Percentiles rank a stretch among this genome's conserved stretches.
Evolutionary conservation across 2,113 vertebrate species (phyloP).

Genomic region (Mesitornis unicolor): DNA sequence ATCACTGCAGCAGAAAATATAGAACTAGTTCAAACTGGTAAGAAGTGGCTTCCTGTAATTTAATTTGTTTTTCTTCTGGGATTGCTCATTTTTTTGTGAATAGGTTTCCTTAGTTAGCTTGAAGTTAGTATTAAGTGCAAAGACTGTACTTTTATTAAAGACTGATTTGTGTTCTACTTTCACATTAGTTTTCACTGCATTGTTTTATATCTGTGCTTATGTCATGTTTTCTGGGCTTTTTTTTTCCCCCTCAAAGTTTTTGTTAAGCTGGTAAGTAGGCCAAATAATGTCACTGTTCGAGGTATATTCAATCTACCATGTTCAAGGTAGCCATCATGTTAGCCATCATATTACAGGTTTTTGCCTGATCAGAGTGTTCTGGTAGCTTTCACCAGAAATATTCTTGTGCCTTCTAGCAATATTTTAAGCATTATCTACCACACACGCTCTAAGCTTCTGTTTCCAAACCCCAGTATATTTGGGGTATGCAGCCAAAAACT

Average conservation of each 20-base stretch:
- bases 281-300: not conserved
- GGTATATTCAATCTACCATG: not conserved
- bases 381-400: not conserved
- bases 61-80: not conserved
- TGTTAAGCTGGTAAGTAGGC: not conserved
- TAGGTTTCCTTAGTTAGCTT: not conserved
- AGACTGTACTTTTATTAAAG: not conserved
- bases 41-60: not conserved
- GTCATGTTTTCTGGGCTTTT: not conserved
- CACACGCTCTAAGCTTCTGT: not conserved
- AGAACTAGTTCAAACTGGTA: slow-evolving; percentile 4
- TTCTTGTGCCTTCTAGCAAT: not conserved
- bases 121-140: not conserved
- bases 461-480: not conserved
- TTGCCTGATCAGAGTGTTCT: not conserved
- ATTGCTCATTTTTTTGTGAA: not conserved
- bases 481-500: too few relatives aligned
- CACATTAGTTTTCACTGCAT: not conserved
- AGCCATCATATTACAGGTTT: not conserved
- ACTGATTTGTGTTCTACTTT: not conserved
- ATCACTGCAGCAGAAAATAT: slow-evolving; percentile 30
- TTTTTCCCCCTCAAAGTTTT: not conserved
- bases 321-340: not conserved
- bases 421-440: not conserved
- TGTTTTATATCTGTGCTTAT: not conserved